Conservation (phyloP, 2,797 vertebrate genomes). For the Rhodeus uyekii region DNA sequence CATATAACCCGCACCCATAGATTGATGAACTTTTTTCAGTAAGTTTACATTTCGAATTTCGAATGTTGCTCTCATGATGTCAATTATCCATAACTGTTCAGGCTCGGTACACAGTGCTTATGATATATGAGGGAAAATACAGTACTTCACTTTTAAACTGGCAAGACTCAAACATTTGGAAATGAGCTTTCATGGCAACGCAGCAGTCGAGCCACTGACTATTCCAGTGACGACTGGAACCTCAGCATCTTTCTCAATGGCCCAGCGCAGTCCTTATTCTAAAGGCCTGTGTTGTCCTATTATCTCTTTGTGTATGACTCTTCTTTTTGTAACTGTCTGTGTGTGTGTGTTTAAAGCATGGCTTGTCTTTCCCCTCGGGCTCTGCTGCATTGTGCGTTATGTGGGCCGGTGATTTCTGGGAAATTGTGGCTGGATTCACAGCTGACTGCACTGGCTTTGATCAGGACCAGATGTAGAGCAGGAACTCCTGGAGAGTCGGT, state of each 20-base stretch:
- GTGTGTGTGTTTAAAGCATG: constrained; percentile 6
- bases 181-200: background rate
- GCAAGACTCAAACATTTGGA: background rate
- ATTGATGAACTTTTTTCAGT: too few species aligned
- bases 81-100: too few species aligned
- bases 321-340: background rate
- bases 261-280: background rate
- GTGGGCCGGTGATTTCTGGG: background rate
- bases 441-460: constrained; percentile 27
- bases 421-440: constrained; percentile 6
- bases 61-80: too few species aligned
- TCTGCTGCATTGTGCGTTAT: constrained; percentile 17
- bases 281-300: background rate
- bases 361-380: background rate
- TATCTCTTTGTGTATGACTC: background rate
- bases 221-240: background rate
- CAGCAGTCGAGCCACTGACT: background rate
- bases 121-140: too few species aligned
- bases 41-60: too few species aligned
- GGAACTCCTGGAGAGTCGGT: constrained; percentile 17
- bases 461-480: constrained; percentile 40
- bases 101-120: too few species aligned
- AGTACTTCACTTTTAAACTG: background rate
- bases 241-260: background rate
- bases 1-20: too few species aligned